Evolutionary conservation across 23 tunicate species (phyloP).

Genomic region (Clavelina lepadiformis): DNA sequence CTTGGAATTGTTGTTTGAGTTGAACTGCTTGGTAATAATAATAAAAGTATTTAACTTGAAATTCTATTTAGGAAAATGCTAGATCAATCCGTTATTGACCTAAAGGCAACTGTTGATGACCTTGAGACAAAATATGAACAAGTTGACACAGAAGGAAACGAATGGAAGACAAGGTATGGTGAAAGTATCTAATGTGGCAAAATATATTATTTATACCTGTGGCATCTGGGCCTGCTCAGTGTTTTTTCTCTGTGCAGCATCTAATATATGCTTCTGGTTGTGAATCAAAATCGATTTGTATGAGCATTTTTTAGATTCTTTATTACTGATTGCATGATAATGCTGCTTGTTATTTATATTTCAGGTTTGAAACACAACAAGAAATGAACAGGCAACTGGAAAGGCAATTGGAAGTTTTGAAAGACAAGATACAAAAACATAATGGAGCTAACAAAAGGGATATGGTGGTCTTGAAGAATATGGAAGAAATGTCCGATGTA

Average conservation of each 20-base stretch:
- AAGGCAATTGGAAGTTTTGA: conserved; percentile 44
- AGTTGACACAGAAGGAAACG: conserved; percentile 68
- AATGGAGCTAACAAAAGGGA: conserved; percentile 32
- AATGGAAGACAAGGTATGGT: conserved; percentile 85
- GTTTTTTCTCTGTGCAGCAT: too few species aligned
- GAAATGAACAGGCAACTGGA: conserved; percentile 64
- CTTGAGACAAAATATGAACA: conserved; percentile 40
- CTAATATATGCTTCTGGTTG: too few species aligned
- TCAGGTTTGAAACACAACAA: conserved; percentile 73
- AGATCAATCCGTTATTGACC: conserved; percentile 50
- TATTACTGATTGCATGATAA: not conserved
- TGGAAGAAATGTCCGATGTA: conserved; percentile 55
- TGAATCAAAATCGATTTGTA: too few species aligned
- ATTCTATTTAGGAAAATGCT: conserved; percentile 52
- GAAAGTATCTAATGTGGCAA: too few species aligned
- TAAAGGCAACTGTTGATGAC: conserved; percentile 50
- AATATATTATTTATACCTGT: too few species aligned
- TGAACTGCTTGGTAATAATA: not conserved
- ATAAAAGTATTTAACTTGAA: not conserved
- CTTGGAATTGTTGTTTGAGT: not conserved
- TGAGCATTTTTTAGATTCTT: too few species aligned
- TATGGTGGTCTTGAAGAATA: conserved; percentile 18
- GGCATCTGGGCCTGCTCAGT: too few species aligned
- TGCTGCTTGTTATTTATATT: conserved; percentile 1
- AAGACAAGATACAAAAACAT: conserved; percentile 44